These are phyloP conservation scores for Elanoides forficatus DNA, from an alignment of 2,113 vertebrate genomes.

Conservation along the genomic window DNA sequence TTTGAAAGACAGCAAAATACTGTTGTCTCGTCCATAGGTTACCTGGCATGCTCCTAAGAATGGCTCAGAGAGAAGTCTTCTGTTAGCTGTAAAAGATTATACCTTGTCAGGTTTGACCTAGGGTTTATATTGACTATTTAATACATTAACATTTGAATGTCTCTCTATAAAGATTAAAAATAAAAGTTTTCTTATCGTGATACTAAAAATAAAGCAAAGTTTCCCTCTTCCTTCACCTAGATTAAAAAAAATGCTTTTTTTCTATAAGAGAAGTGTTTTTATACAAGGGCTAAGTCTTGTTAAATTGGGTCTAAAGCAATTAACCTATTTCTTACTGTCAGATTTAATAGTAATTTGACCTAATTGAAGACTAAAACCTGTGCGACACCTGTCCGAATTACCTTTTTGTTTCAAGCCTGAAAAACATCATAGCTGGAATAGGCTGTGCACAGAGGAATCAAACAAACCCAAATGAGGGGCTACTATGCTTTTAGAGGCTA, in stretches of 20 bases:
- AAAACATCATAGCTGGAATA: background rate
- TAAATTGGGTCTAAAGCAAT: slow-evolving; percentile 54
- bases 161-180: background rate
- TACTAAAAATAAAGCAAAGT: background rate
- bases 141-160: background rate
- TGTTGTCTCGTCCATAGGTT: background rate
- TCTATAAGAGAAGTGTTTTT: background rate
- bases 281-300: background rate
- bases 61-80: background rate
- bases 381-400: background rate
- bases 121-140: background rate
- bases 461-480: background rate
- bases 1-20: background rate
- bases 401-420: background rate
- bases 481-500: background rate
- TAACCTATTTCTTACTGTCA: slow-evolving; percentile 53
- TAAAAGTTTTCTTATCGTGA: background rate
- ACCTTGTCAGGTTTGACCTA: background rate
- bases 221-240: background rate
- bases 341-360: slow-evolving; percentile 36
- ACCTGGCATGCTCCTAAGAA: background rate
- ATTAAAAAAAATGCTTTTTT: background rate
- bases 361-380: slow-evolving; percentile 12
- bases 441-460: background rate
- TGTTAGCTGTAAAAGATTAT: background rate